Conservation (phyloP, 2,797 vertebrate species). For the Danio aesculapii region DNA sequence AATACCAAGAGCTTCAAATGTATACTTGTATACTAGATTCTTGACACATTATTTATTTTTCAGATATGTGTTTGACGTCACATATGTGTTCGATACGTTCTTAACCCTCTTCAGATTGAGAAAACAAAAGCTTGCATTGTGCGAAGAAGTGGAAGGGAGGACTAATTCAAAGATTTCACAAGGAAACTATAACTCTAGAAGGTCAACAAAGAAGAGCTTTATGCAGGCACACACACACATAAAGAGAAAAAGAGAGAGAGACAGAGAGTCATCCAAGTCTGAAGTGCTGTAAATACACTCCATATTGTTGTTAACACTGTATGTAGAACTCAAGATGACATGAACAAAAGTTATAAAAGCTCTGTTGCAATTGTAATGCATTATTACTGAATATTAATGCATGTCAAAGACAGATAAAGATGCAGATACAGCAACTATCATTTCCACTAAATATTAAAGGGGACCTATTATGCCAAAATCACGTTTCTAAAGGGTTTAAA, state of each 20-base stretch:
- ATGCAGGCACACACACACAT: constrained; percentile 50
- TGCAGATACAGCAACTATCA: too few species aligned
- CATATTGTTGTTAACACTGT: not conserved
- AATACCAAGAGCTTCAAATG: not conserved
- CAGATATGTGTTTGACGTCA: constrained; percentile 12
- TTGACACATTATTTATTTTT: constrained; percentile 19
- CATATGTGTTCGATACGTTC: constrained; percentile 13
- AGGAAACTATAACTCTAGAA: constrained; percentile 38
- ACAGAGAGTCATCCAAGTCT: constrained; percentile 14
- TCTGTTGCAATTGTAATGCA: not conserved
- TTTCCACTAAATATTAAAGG: too few species aligned
- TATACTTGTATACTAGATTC: not conserved
- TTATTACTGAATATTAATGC: too few species aligned
- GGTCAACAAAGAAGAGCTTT: constrained; percentile 44
- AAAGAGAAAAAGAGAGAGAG: not conserved
- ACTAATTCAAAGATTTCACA: constrained; percentile 44
- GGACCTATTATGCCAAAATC: too few species aligned
- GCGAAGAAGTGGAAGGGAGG: constrained; percentile 26
- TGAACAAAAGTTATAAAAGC: not conserved
- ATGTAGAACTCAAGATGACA: not conserved
- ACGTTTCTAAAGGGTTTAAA: too few species aligned
- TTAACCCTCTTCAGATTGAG: constrained; percentile 25
- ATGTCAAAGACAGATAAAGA: too few species aligned
- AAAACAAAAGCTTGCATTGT: constrained; percentile 44
- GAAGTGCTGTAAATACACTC: not conserved